These are phyloP conservation scores for Epinotia nisella DNA, from an alignment of 2,888 invertebrate genomes.

Conservation along the genomic window DNA sequence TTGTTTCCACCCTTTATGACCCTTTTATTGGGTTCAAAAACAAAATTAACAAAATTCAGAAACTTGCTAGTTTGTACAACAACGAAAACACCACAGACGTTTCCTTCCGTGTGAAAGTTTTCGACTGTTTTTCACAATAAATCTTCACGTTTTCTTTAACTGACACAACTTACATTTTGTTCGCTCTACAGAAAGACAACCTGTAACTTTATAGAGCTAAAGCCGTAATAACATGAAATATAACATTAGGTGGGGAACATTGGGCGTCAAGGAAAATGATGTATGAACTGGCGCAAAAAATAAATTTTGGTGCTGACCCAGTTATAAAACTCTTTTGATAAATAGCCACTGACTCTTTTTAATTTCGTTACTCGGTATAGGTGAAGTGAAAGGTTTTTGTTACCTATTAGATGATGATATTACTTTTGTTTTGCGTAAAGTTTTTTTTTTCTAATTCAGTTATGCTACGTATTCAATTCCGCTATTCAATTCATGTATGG, in stretches of 20 bases:
- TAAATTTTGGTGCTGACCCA: conserved; percentile 63
- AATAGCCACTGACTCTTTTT: conserved; percentile 58
- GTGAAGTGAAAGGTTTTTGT: conserved; percentile 18
- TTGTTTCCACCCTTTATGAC: not conserved
- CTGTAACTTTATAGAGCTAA: conserved; percentile 45
- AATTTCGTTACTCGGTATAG: conserved; percentile 35
- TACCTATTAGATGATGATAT: not conserved
- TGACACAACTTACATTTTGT: conserved; percentile 18
- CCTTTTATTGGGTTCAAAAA: not conserved
- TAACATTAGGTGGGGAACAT: conserved; percentile 68
- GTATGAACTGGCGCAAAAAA: conserved; percentile 68
- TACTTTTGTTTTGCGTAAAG: not conserved
- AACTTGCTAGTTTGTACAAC: not conserved
- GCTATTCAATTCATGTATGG: too few relatives aligned
- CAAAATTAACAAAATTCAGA: not conserved
- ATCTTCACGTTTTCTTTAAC: conserved; percentile 2
- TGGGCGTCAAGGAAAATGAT: conserved; percentile 75
- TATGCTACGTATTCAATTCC: too few relatives aligned
- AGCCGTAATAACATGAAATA: conserved; percentile 51
- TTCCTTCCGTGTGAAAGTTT: conserved; percentile 7
- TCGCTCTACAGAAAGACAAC: conserved; percentile 25
- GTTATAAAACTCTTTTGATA: conserved; percentile 66
- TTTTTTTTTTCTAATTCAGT: too few relatives aligned
- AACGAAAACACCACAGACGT: not conserved
- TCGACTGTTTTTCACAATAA: conserved; percentile 14